phyloP scores from a whole-genome alignment of 2,113 vertebrate genomes.

The Rhinopomastus cyanomelas region DNA sequence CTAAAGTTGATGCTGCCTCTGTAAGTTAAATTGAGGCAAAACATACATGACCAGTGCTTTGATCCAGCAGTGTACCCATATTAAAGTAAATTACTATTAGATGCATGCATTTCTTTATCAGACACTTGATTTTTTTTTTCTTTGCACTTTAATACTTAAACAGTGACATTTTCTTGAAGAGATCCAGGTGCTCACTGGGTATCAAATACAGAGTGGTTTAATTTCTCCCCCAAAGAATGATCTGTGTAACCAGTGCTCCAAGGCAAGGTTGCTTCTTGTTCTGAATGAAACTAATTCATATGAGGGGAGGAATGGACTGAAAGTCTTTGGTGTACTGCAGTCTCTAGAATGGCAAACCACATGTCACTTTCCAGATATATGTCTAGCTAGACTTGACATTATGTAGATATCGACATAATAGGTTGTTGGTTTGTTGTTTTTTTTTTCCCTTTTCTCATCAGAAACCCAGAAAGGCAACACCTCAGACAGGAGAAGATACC shows the following conservation, averaged over 20 bases:
- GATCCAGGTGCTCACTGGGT: not conserved
- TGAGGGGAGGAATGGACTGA: not conserved
- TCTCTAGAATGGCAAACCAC: not conserved
- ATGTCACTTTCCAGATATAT: not conserved
- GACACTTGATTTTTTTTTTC: not conserved
- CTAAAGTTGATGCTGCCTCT: not conserved
- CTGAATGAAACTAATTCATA: not conserved
- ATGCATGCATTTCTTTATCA: not conserved
- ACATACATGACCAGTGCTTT: not conserved
- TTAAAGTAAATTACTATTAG: not conserved
- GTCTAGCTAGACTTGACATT: not conserved
- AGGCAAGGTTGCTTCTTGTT: not conserved
- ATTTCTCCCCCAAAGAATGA: not conserved
- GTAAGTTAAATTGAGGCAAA: not conserved
- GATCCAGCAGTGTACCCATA: not conserved
- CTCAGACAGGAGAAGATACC: constrained; percentile 85
- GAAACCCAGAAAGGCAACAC: constrained; percentile 85
- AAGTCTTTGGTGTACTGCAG: not conserved
- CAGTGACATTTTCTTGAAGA: not conserved
- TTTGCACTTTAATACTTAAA: not conserved
- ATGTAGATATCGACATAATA: not conserved
- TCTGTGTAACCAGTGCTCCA: not conserved
- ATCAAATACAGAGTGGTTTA: not conserved
- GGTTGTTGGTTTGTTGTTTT: not conserved
- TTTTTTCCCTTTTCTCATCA: constrained; percentile 62